phyloP scores from a whole-genome alignment of 2,888 invertebrate genomes.

The Dicranocentrus wangi region DNA sequence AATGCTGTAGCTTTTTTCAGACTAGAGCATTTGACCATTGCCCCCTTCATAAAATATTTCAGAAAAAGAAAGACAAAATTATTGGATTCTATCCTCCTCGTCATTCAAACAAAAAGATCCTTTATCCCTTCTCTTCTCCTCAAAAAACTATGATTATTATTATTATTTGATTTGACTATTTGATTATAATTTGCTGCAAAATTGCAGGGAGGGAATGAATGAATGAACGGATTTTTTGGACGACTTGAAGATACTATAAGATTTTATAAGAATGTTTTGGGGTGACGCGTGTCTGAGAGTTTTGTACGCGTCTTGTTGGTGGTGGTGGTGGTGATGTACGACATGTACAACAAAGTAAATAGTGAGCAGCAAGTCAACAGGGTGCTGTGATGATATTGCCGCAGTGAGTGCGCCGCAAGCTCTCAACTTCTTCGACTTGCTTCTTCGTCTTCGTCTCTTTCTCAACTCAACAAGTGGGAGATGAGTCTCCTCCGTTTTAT shows the following conservation, averaged over 20 bases:
- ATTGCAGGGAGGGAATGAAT: conserved; percentile 21
- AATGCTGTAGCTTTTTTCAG: no score
- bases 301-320: conserved; percentile 1
- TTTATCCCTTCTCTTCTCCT: no score
- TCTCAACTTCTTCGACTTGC: conserved; percentile 26
- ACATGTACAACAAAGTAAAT: conserved; percentile 28
- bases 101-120: no score
- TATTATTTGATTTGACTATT: no score
- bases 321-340: no score
- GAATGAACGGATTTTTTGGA: conserved; percentile 42
- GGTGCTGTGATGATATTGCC: background rate
- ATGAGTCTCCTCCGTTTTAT: conserved; percentile 47
- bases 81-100: no score
- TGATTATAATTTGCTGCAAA: no score
- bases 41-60: conserved; percentile 3
- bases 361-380: background rate
- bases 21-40: conserved; percentile 34
- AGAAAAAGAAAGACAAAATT: conserved; percentile 7
- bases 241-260: no score
- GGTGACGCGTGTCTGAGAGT: conserved; percentile 59
- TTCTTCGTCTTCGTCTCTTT: conserved; percentile 55
- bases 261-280: conserved; percentile 23
- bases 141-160: no score
- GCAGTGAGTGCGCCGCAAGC: no score
- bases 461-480: conserved; percentile 55